Conservation (phyloP, 2,113 vertebrate genomes). For the Bubalus kerabau region DNA sequence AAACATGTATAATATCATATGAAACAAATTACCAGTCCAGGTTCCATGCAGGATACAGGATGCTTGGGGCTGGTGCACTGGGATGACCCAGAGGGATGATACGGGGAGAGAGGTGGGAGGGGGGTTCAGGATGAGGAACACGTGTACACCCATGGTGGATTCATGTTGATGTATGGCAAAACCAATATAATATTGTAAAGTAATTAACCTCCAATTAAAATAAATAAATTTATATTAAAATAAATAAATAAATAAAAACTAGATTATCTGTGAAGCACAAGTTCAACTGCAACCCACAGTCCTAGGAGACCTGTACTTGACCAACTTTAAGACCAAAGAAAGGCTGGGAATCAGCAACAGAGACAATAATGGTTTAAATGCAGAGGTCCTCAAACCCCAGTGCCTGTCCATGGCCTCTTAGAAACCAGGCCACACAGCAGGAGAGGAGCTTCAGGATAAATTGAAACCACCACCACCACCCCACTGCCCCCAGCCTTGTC, state of each 20-base stretch:
- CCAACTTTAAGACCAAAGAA: neutral
- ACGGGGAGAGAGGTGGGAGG: no score
- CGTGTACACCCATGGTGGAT: no score
- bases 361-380: neutral
- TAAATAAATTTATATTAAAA: no score
- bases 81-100: no score
- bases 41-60: no score
- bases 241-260: neutral
- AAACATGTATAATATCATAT: no score
- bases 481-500: neutral
- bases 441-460: neutral
- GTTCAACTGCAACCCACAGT: neutral
- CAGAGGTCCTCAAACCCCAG: neutral
- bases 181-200: no score
- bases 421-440: neutral
- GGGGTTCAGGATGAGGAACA: no score
- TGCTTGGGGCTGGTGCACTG: no score
- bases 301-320: neutral
- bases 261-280: neutral
- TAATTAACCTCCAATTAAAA: no score
- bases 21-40: no score
- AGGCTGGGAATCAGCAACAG: neutral
- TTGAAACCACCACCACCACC: neutral
- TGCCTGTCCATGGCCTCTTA: neutral
- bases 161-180: no score